phyloP scores from a whole-genome alignment of 2,797 vertebrate genomes.

The Halcyon badia region DNA sequence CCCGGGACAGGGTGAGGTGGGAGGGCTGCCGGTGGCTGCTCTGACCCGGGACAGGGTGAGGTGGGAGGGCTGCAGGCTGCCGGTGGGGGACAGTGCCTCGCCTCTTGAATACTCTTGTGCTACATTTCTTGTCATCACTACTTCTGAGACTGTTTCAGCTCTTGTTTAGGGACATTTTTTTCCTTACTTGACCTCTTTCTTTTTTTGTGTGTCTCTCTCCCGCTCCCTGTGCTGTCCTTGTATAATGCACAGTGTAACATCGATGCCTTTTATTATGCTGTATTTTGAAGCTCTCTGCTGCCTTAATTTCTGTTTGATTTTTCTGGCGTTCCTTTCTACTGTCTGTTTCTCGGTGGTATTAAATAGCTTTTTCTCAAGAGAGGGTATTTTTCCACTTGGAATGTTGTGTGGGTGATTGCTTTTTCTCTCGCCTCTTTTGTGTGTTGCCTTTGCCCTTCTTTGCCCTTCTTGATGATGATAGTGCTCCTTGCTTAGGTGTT shows the following conservation, averaged over 20 bases:
- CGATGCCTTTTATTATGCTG: not conserved
- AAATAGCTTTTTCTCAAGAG: not conserved
- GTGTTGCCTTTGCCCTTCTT: not conserved
- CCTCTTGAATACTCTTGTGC: not conserved
- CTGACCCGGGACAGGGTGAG: too few relatives aligned
- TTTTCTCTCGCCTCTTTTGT: not conserved
- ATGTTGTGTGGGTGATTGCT: not conserved
- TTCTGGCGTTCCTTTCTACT: not conserved
- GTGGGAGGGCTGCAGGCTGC: accelerated
- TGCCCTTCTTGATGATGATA: not conserved
- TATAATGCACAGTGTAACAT: not conserved
- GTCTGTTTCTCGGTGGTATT: not conserved
- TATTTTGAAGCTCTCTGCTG: not conserved
- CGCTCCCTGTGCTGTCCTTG: not conserved
- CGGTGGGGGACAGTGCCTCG: not conserved
- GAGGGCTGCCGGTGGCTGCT: not conserved
- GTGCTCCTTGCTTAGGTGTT: not conserved
- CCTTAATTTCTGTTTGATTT: not conserved
- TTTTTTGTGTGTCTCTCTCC: too few relatives aligned
- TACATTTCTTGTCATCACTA: not conserved
- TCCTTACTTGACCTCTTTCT: not conserved
- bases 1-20: too few relatives aligned
- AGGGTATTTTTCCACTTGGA: not conserved
- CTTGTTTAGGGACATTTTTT: not conserved
- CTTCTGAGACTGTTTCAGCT: not conserved